A percentile compares a stretch with the other conserved stretches of the same genome.
phyloP scores from a whole-genome alignment of 2,113 vertebrate species.

The Cacatua alba region DNA sequence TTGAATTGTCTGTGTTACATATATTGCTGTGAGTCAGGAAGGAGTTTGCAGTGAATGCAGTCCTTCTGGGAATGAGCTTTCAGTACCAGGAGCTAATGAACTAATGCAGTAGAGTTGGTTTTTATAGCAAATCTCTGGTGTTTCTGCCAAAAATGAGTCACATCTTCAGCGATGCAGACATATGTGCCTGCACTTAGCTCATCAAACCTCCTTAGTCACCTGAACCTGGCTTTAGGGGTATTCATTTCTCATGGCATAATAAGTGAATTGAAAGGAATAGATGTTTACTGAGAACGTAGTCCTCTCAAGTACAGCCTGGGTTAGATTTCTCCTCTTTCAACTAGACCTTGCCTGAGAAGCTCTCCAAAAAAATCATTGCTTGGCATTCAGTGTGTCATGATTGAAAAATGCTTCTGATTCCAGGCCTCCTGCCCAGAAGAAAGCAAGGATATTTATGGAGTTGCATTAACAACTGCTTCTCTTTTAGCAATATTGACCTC shows the following conservation, averaged over 20 bases:
- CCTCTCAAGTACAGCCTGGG: background rate
- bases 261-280: background rate
- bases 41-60: background rate
- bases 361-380: background rate
- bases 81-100: background rate
- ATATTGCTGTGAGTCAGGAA: background rate
- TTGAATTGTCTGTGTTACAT: background rate
- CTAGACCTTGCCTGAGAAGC: background rate
- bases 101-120: background rate
- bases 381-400: background rate
- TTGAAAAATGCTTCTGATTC: background rate
- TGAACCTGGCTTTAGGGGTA: background rate
- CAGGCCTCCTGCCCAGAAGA: background rate
- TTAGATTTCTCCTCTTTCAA: background rate
- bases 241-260: background rate
- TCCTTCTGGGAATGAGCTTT: background rate
- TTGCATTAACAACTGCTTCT: background rate
- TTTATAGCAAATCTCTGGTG: background rate
- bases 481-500: background rate
- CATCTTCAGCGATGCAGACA: background rate
- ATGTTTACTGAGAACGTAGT: background rate
- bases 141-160: background rate
- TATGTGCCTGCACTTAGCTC: background rate
- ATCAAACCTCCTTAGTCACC: background rate
- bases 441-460: background rate